phyloP scores from a whole-genome alignment of 2,888 invertebrate species.

The Chalcis sispes region DNA sequence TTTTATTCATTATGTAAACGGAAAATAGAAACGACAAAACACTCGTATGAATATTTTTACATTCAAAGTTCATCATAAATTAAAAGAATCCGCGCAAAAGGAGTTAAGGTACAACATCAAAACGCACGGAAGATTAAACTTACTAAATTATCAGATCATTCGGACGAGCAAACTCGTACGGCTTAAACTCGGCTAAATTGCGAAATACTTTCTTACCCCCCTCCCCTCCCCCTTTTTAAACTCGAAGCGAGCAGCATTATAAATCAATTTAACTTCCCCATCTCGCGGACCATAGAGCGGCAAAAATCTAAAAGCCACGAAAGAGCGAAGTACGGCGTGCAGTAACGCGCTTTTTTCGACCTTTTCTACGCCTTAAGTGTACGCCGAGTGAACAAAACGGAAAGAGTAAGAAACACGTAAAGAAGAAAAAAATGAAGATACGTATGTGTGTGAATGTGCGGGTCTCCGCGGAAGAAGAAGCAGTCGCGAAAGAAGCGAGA shows the following conservation, averaged over 20 bases:
- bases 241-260: conserved; percentile 21
- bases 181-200: conserved; percentile 9
- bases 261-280: conserved; percentile 34
- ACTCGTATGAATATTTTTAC: too few relatives aligned
- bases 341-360: conserved; percentile 15
- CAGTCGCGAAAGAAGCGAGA: not conserved
- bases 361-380: not conserved
- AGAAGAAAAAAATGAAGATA: too few relatives aligned
- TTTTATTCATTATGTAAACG: too few relatives aligned
- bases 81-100: not conserved
- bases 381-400: not conserved
- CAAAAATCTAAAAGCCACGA: not conserved
- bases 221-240: conserved; percentile 10
- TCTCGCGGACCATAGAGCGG: not conserved
- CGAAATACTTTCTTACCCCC: conserved; percentile 11
- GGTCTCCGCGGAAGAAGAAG: too few relatives aligned
- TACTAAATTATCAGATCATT: conserved; percentile 14
- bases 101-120: not conserved
- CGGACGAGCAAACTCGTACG: not conserved
- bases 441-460: too few relatives aligned
- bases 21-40: too few relatives aligned
- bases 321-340: not conserved
- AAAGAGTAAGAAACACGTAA: too few relatives aligned
- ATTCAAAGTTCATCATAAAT: too few relatives aligned
- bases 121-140: not conserved